These are phyloP conservation scores for Eilema caniola DNA, from an alignment of 2,888 invertebrate genomes.

Conservation along the genomic window DNA sequence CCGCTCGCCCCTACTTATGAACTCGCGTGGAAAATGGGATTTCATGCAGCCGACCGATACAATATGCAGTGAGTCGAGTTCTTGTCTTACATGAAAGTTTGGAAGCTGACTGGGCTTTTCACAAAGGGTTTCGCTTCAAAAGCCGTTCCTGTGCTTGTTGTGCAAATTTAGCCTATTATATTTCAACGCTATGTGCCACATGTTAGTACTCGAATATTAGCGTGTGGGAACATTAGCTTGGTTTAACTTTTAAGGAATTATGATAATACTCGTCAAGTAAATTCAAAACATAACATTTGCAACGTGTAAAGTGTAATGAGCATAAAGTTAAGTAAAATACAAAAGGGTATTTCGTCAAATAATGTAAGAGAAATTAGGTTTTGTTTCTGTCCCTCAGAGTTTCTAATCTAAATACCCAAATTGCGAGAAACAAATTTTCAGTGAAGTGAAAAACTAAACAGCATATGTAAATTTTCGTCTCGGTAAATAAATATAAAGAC, in stretches of 20 bases:
- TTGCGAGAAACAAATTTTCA: background rate
- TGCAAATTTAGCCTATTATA: conserved; percentile 25
- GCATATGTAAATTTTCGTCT: background rate
- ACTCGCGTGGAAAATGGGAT: conserved; percentile 60
- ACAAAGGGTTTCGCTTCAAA: conserved; percentile 31
- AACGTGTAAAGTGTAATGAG: background rate
- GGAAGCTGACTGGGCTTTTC: conserved; percentile 25
- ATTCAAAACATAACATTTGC: background rate
- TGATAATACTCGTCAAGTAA: background rate
- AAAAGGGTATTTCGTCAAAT: background rate
- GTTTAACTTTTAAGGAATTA: background rate
- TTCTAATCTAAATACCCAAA: background rate
- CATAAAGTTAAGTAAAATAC: conserved; percentile 7
- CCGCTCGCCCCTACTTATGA: conserved; percentile 48
- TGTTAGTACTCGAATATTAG: conserved; percentile 10
- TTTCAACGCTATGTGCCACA: conserved; percentile 6
- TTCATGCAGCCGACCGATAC: conserved; percentile 49
- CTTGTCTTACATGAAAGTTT: conserved; percentile 30
- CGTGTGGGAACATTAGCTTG: background rate
- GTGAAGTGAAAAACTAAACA: background rate
- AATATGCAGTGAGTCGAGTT: conserved; percentile 43
- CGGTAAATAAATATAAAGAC: conserved; percentile 14
- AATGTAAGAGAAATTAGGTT: background rate
- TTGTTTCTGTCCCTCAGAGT: background rate
- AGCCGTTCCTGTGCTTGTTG: conserved; percentile 9